phyloP scores from a whole-genome alignment of 1,140 invertebrate genomes.

The Rhopalosiphum padi region DNA sequence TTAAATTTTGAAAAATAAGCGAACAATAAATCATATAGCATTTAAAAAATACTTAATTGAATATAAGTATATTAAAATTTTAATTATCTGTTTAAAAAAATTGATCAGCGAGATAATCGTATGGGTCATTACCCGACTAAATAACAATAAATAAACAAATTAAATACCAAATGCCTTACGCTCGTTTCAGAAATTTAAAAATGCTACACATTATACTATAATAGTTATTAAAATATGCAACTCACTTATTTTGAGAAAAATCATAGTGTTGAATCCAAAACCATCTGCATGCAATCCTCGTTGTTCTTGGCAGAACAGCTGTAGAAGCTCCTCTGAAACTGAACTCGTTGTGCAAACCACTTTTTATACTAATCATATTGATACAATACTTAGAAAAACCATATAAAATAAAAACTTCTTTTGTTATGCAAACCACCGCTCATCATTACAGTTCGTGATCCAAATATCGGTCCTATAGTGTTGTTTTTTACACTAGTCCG shows the following conservation, averaged over 20 bases:
- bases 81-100: background rate
- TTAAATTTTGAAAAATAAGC: background rate
- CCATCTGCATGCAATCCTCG: background rate
- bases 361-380: conserved; percentile 28
- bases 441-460: conserved; percentile 38
- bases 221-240: background rate
- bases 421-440: conserved; percentile 45
- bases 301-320: background rate
- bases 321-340: conserved; percentile 16
- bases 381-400: conserved; percentile 36
- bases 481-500: conserved; percentile 37
- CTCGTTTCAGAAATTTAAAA: background rate
- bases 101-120: background rate
- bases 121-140: background rate
- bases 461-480: conserved; percentile 24
- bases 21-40: no score
- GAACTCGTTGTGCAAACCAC: conserved; percentile 1
- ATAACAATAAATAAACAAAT: background rate
- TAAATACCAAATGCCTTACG: background rate
- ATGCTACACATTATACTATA: no score
- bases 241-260: conserved; percentile 20
- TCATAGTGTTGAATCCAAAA: background rate
- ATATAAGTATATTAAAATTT: background rate
- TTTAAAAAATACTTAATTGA: background rate
- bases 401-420: conserved; percentile 44